Evolutionary conservation across 2,888 invertebrate species (phyloP), one percentile per base, ranked within the genome.

Genomic region (Ctena decussata): DNA sequence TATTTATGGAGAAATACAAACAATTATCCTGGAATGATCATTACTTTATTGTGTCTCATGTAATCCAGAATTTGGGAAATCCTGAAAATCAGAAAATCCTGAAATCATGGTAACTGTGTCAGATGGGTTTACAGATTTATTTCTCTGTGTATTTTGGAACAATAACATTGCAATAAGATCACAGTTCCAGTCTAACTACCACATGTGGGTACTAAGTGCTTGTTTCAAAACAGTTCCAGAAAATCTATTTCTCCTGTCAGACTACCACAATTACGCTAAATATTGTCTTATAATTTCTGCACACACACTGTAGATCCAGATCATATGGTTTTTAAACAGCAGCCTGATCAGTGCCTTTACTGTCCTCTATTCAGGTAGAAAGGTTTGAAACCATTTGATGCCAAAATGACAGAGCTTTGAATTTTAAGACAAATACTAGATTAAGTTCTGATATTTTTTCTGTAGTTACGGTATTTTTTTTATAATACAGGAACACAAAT

Each of bases 231-330:
- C 53, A 53, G 8, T 53, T 53, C 53, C 53, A 53, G 53, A 53
- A 53, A 53, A 53, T 53, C 53, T 53, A 53, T 53, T 53, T 53
- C 21, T n/a, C 53, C 53, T 53, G 53, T 53, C 53, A 53, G 53
- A 53, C 53, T 53, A n/a, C n/a, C n/a, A n/a, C n/a, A n/a, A n/a
- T n/a, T n/a, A n/a, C n/a, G n/a, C n/a, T n/a, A n/a, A n/a, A n/a
- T n/a, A n/a, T n/a, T n/a, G n/a, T n/a, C n/a, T n/a, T n/a, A n/a
- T n/a, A n/a, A n/a, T n/a, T n/a, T 15, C 41, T 41, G 6, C 15
- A 27, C 57, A 57, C n/a, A 57, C 57, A 57, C 24, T 57, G 27
- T n/a, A 57, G 57, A 57, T 57, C 57, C 57, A 27, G 57, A 57
- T 57, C 57, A 57, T 24, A 12, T 27, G 57, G 21, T 27, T 57